These are phyloP conservation scores for Morelia viridis DNA, from an alignment of 2,797 vertebrate species.

Conservation along the genomic window DNA sequence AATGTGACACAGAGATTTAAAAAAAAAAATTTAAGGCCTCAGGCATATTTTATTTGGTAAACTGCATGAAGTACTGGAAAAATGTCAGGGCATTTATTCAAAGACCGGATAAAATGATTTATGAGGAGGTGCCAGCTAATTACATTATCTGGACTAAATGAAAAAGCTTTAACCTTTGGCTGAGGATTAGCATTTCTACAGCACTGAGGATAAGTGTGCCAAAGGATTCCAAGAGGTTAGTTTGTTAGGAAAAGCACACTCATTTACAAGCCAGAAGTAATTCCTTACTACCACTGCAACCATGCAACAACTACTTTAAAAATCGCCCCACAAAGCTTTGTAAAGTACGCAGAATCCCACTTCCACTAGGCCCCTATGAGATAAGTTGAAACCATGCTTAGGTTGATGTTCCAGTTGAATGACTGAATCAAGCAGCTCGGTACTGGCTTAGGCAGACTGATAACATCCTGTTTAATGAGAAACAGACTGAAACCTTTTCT, in stretches of 20 bases:
- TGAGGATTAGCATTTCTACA: not conserved
- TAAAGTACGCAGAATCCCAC: not conserved
- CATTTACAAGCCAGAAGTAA: not conserved
- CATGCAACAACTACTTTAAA: slow-evolving; percentile 6
- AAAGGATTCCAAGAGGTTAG: slow-evolving; percentile 8
- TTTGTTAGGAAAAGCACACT: not conserved
- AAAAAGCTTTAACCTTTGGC: slow-evolving; percentile 10
- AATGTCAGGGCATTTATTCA: slow-evolving; percentile 10
- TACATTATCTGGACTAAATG: slow-evolving; percentile 1
- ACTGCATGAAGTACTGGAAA: not conserved
- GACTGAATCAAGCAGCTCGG: slow-evolving; percentile 7
- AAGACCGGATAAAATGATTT: not conserved
- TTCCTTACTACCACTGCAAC: not conserved
- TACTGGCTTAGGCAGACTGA: slow-evolving; percentile 4
- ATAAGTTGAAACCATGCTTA: not conserved
- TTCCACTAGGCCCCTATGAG: not conserved
- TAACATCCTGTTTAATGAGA: slow-evolving; percentile 14
- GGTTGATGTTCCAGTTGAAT: not conserved
- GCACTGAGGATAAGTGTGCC: not conserved
- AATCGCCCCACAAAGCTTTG: not conserved
- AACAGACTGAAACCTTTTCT: slow-evolving; percentile 12
- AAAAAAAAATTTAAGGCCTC: not conserved
- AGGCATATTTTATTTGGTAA: not conserved
- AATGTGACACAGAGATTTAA: not conserved
- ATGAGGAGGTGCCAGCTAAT: slow-evolving; percentile 7